phyloP scores from a whole-genome alignment of 2,797 vertebrate genomes.

The Characodon lateralis region DNA sequence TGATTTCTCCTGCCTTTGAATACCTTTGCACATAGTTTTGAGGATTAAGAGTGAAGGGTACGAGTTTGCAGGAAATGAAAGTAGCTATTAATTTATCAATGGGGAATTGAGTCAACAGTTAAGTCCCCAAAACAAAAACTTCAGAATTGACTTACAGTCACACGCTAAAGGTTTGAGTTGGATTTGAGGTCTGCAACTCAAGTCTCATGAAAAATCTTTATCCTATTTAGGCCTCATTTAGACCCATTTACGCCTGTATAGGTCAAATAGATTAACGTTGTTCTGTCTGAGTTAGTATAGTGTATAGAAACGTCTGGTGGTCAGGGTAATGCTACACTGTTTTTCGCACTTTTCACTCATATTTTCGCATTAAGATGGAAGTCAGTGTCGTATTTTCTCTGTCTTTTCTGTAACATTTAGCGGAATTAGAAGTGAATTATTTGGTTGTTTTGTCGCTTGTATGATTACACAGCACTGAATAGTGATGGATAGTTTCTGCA shows the following conservation, averaged over 20 bases:
- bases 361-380: background rate
- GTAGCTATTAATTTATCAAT: slow-evolving; percentile 65
- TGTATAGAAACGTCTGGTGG: background rate
- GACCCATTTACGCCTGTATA: background rate
- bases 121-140: slow-evolving; percentile 51
- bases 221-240: background rate
- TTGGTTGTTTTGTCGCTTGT: background rate
- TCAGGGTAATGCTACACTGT: background rate
- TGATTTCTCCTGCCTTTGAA: slow-evolving; percentile 23
- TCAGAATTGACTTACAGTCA: background rate
- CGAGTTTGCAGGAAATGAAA: slow-evolving; percentile 32
- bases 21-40: slow-evolving; percentile 45
- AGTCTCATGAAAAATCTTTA: background rate
- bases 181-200: background rate
- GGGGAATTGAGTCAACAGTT: slow-evolving; percentile 55
- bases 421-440: background rate
- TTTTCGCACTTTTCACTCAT: background rate
- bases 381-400: background rate
- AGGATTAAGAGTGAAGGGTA: slow-evolving; percentile 26
- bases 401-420: background rate
- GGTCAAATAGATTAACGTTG: background rate
- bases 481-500: slow-evolving; percentile 30
- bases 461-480: slow-evolving; percentile 45
- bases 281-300: background rate
- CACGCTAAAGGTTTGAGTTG: background rate